These are phyloP conservation scores for Drosophila leontia DNA, from an alignment of 1,140 invertebrate species.

Conservation along the genomic window DNA sequence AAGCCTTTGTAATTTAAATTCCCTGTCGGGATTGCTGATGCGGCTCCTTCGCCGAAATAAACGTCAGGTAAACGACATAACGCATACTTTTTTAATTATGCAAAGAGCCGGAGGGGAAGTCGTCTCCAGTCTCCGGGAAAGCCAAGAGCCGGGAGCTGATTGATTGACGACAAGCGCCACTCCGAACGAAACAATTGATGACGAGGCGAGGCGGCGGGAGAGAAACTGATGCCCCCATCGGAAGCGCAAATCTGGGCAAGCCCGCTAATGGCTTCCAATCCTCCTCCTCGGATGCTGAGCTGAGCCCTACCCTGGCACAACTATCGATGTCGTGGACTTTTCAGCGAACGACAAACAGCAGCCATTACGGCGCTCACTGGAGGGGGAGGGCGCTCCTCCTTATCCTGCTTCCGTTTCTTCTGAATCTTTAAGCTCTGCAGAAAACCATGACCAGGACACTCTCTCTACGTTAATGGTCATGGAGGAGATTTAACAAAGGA, in stretches of 20 bases:
- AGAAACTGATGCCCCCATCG: slow-evolving; percentile 30
- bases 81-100: slow-evolving; percentile 81
- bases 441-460: neutral
- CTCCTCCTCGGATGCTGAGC: slow-evolving; percentile 5
- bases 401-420: neutral
- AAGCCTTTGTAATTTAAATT: slow-evolving; percentile 58
- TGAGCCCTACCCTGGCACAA: slow-evolving; percentile 11
- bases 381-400: neutral
- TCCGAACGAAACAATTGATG: slow-evolving; percentile 58
- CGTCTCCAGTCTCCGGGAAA: neutral
- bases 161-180: slow-evolving; percentile 63
- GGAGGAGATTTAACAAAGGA: slow-evolving; percentile 4
- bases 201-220: slow-evolving; percentile 14
- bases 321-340: slow-evolving; percentile 53
- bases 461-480: slow-evolving; percentile 2
- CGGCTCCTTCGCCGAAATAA: slow-evolving; percentile 51
- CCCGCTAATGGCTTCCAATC: slow-evolving; percentile 42
- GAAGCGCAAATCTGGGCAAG: slow-evolving; percentile 35
- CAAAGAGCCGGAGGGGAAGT: slow-evolving; percentile 58
- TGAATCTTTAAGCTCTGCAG: slow-evolving; percentile 21
- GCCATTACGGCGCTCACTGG: slow-evolving; percentile 65
- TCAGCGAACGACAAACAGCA: slow-evolving; percentile 57
- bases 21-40: slow-evolving; percentile 40
- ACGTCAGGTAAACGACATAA: slow-evolving; percentile 61
- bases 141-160: slow-evolving; percentile 53